Base-by-base conservation (phyloP, 1,140 invertebrate species). In the Glossosoma conforme region DNA sequence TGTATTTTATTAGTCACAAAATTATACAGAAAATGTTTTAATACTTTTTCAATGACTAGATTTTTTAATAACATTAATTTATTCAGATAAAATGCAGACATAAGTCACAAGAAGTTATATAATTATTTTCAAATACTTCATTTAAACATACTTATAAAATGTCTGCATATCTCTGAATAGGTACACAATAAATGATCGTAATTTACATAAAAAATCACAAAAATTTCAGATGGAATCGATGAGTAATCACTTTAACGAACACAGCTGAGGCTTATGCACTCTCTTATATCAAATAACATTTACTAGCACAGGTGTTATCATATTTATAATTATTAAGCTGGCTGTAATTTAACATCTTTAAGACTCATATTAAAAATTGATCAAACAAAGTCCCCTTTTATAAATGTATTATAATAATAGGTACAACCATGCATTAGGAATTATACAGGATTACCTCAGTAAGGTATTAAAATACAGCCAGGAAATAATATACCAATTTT, bases 31-130 rank as follows among this genome's bases (percentile, higher is more conserved):
- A 58, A 52, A 57, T 44, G 19, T 42, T 52, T 50, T 50, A 50
- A 58, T 58, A 58, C 42, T 58, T 52, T 44, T 43, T 25, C 36
- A 54, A 52, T 58, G 56, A 58, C 56, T 58, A 58, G 55, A 57
- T 48, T 35, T 50, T 56, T 45, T 21, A 15, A 47, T 42, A 52
- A 52, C 15, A 50, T 37, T 38, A 48, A 52, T 52, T 48, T 35
- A 46, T 44, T 36, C 41, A 57, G 54, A 56, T 44, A 44, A 58
- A 53, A 55, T 41, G 50, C 51, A 44, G 51, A 58, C 51, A 33
- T 28, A 32, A 33, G 15, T 33, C n/a, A 33, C 25, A 28, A 6
- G 6, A 28, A 8, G 25, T n/a, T n/a, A 28, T 8, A 8, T 8
- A 28, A 8, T 28, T 28, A 33, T 13, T 33, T 33, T 6, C 25